phyloP scores from a whole-genome alignment of 2,888 invertebrate species.

The Drosophila robusta region DNA sequence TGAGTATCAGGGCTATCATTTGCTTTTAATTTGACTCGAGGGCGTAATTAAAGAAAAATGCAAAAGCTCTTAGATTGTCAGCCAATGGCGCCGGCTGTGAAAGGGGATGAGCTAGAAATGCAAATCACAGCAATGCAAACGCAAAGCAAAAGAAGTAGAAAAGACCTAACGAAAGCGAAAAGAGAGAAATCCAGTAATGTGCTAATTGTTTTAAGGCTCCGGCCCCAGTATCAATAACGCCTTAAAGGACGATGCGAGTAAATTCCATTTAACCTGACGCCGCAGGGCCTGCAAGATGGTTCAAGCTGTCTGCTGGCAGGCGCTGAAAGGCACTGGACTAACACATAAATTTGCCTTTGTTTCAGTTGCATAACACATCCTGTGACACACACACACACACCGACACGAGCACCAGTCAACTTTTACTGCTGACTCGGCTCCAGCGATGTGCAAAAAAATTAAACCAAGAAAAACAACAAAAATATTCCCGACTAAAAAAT shows the following conservation, averaged over 20 bases:
- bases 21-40: conserved; percentile 75
- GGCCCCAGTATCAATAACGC: conserved; percentile 30
- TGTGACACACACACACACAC: conserved; percentile 41
- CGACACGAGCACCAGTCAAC: conserved; percentile 59
- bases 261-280: conserved; percentile 73
- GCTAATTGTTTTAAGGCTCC: conserved; percentile 64
- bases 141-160: conserved; percentile 27
- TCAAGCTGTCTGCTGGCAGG: conserved; percentile 42
- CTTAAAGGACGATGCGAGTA: conserved; percentile 54
- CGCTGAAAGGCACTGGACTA: conserved; percentile 59
- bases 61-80: conserved; percentile 72
- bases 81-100: conserved; percentile 28
- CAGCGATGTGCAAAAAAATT: conserved; percentile 15
- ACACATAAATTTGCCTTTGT: conserved; percentile 76
- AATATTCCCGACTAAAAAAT: background rate
- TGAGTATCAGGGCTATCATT: conserved; percentile 60
- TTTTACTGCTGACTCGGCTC: conserved; percentile 72
- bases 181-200: conserved; percentile 36
- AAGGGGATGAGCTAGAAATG: conserved; percentile 36
- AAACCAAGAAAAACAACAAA: conserved; percentile 1
- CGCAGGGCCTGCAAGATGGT: conserved; percentile 49
- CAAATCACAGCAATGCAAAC: conserved; percentile 57
- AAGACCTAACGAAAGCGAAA: conserved; percentile 4
- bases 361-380: conserved; percentile 74
- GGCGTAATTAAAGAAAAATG: conserved; percentile 80